phyloP scores from a whole-genome alignment of 2,888 invertebrate species.

The Oligia fasciuncula region DNA sequence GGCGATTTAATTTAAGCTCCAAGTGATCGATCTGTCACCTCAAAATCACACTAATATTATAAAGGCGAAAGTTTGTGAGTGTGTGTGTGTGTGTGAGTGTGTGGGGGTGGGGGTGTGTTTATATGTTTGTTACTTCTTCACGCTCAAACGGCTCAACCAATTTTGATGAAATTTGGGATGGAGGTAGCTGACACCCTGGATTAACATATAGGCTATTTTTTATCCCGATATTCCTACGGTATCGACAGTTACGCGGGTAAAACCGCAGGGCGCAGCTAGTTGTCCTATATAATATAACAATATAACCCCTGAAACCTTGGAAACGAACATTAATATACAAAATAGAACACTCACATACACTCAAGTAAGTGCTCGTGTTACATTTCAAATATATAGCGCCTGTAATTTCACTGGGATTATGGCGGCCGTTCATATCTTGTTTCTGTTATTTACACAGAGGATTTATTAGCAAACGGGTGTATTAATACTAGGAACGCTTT shows the following conservation, averaged over 20 bases:
- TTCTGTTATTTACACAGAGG: constrained; percentile 43
- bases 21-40: background rate
- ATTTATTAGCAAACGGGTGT: constrained; percentile 24
- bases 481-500: constrained; percentile 22
- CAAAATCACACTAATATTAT: background rate
- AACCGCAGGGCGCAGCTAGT: too few relatives aligned
- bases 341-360: constrained; percentile 24
- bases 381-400: constrained; percentile 31
- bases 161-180: too few relatives aligned
- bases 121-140: too few relatives aligned
- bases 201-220: too few relatives aligned
- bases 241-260: too few relatives aligned
- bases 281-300: background rate
- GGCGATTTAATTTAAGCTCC: background rate
- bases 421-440: constrained; percentile 48
- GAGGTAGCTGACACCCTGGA: too few relatives aligned
- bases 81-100: too few relatives aligned
- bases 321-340: constrained; percentile 26
- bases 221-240: too few relatives aligned
- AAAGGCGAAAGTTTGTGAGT: too few relatives aligned
- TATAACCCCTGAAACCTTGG: background rate
- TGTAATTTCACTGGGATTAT: constrained; percentile 52
- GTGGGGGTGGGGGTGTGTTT: too few relatives aligned
- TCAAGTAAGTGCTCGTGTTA: constrained; percentile 18
- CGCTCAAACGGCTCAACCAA: too few relatives aligned